These are phyloP conservation scores for Brachypteracias leptosomus DNA, from an alignment of 2,113 vertebrate species.

Conservation along the genomic window DNA sequence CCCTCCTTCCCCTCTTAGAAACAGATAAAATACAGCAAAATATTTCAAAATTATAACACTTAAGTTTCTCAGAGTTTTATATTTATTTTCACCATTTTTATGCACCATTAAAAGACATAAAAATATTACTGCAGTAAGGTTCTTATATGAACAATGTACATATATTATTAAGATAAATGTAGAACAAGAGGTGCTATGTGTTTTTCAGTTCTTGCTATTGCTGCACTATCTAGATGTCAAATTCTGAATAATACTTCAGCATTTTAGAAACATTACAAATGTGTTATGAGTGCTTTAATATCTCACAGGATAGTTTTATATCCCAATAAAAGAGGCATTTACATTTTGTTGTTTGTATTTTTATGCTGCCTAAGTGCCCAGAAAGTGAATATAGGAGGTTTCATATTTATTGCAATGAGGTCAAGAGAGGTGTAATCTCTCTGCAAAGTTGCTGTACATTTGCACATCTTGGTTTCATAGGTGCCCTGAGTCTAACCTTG, in stretches of 20 bases:
- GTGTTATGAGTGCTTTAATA: background rate
- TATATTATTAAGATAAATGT: background rate
- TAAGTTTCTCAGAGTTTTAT: background rate
- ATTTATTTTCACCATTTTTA: background rate
- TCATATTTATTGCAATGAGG: background rate
- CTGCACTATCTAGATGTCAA: background rate
- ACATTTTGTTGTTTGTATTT: conserved; percentile 33
- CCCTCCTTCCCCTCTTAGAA: background rate
- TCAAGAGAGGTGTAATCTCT: background rate
- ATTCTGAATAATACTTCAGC: background rate
- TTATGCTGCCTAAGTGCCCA: conserved; percentile 11
- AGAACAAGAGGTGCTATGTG: background rate
- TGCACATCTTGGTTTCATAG: background rate
- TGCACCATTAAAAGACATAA: background rate
- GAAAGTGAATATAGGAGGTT: background rate
- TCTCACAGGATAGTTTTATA: conserved; percentile 33
- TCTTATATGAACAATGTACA: background rate
- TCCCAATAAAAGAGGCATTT: conserved; percentile 32
- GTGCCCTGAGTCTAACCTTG: conserved; percentile 45
- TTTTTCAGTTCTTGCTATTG: background rate
- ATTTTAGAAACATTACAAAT: conserved; percentile 36
- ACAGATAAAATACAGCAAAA: background rate
- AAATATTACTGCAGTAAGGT: background rate
- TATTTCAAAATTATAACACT: background rate
- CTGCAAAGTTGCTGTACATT: background rate